These are phyloP conservation scores for Brevimyrus niger DNA, from an alignment of 2,113 vertebrate species.

Conservation along the genomic window DNA sequence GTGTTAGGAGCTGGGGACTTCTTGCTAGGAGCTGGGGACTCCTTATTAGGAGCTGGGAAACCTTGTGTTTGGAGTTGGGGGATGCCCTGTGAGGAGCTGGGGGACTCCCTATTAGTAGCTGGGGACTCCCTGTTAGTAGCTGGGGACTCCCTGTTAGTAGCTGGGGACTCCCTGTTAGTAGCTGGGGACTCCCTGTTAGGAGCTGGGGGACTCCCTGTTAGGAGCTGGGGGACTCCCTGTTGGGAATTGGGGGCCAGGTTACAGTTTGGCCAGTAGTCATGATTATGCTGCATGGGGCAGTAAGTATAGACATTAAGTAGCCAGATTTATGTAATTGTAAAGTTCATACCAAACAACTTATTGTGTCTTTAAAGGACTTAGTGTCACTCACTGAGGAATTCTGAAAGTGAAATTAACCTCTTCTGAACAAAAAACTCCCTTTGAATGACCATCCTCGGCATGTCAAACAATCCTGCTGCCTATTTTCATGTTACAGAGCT, in stretches of 20 bases:
- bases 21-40: neutral
- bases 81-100: neutral
- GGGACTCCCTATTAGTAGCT: neutral
- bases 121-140: neutral
- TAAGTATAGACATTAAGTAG: neutral
- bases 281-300: neutral
- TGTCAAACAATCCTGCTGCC: neutral
- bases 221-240: no score
- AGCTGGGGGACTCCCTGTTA: no score
- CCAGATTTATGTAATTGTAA: neutral
- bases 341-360: neutral
- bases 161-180: no score
- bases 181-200: no score
- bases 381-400: neutral
- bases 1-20: no score
- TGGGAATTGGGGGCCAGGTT: neutral
- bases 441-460: neutral
- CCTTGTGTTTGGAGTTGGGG: no score
- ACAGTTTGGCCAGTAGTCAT: neutral
- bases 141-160: no score
- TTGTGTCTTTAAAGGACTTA: neutral
- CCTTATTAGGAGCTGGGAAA: neutral
- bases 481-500: neutral
- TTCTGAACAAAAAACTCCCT: neutral
- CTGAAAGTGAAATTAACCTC: constrained; percentile 2